phyloP scores from a whole-genome alignment of 2,113 vertebrate genomes.

The Pteropus alecto region DNA sequence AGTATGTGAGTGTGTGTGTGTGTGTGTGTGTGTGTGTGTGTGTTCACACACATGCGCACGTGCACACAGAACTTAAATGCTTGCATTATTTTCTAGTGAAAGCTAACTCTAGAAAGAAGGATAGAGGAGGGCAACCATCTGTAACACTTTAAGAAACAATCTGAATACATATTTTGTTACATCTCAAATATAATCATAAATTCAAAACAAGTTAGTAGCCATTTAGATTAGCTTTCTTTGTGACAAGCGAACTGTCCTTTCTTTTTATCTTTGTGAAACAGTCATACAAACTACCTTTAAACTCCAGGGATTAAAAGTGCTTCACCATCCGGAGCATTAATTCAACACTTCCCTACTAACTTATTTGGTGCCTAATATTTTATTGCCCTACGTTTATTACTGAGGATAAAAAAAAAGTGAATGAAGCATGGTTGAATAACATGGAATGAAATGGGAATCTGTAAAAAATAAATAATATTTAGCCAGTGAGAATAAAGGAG shows the following conservation, averaged over 20 bases:
- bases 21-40: background rate
- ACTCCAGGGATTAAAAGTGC: background rate
- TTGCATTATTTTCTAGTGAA: background rate
- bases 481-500: background rate
- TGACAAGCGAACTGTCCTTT: background rate
- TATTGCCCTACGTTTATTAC: background rate
- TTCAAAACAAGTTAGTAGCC: background rate
- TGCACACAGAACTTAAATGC: background rate
- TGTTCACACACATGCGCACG: no score
- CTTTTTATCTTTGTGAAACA: background rate
- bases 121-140: background rate
- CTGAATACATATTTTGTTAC: background rate
- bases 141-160: background rate
- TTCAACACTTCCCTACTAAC: background rate
- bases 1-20: no score
- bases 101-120: background rate
- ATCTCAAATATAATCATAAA: background rate
- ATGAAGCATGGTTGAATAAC: background rate
- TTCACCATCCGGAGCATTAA: background rate
- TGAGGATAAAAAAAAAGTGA: background rate
- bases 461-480: background rate
- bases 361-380: background rate
- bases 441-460: background rate
- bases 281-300: background rate
- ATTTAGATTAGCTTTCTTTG: background rate